A percentile compares a stretch with the other conserved stretches of the same genome.
Conservation (phyloP, 2,888 invertebrate species). For the Acrobasis consociella region DNA sequence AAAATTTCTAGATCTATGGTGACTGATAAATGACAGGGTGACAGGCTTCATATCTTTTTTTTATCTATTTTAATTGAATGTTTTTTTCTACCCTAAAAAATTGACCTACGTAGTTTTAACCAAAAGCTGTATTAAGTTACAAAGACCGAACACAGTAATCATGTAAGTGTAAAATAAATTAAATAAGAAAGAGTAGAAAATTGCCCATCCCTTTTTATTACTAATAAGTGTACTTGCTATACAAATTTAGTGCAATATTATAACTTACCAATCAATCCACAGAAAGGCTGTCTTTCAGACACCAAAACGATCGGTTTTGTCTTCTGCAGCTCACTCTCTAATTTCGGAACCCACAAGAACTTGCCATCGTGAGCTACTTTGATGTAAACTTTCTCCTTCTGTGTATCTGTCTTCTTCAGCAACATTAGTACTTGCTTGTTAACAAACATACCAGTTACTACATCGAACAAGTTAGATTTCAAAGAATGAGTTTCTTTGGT, state of each 20-base stretch:
- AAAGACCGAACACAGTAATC: no score
- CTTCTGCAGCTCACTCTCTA: constrained; percentile 47
- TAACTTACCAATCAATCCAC: constrained; percentile 51
- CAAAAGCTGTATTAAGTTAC: no score
- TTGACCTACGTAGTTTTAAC: no score
- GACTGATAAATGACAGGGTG: no score
- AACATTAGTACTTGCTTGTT: constrained; percentile 47
- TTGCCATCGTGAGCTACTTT: constrained; percentile 47
- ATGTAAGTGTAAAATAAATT: no score
- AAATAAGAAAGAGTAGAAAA: no score
- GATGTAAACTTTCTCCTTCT: constrained; percentile 31
- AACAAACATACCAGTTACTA: constrained; percentile 49
- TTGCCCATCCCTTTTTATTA: no score
- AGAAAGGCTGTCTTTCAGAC: constrained; percentile 51
- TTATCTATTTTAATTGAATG: no score
- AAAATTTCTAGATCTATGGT: no score
- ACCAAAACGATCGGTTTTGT: constrained; percentile 49
- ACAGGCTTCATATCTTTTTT: no score
- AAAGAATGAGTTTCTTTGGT: constrained; percentile 38
- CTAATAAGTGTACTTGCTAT: no score
- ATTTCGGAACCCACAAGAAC: constrained; percentile 50
- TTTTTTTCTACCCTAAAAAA: no score
- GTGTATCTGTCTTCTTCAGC: constrained; percentile 40
- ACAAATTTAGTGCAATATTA: neutral
- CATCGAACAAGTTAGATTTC: constrained; percentile 41